phyloP scores from a whole-genome alignment of 2,113 vertebrate species.

The Tonatia bakeri region DNA sequence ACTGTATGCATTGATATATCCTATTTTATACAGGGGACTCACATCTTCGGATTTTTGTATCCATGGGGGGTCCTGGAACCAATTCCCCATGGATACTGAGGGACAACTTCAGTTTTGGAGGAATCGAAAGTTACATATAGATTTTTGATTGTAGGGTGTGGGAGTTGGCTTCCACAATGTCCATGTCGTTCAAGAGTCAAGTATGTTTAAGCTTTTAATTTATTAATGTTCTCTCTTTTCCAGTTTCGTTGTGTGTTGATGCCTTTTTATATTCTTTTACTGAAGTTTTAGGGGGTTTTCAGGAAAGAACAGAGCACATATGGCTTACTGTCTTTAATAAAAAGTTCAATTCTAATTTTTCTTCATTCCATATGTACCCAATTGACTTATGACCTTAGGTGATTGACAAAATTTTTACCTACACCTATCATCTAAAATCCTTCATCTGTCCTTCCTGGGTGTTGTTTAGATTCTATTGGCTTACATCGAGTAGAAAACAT shows the following conservation, averaged over 20 bases:
- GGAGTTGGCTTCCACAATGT: neutral
- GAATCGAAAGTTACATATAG: neutral
- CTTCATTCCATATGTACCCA: neutral
- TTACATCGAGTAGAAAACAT: constrained; percentile 96
- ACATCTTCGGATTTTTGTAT: neutral
- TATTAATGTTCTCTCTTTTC: neutral
- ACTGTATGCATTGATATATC: neutral
- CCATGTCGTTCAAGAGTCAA: neutral
- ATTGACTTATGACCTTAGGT: neutral
- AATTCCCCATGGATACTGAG: neutral
- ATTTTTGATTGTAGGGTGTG: neutral
- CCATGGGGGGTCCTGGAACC: neutral
- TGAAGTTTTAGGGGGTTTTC: neutral
- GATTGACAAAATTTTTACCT: neutral
- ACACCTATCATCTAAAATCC: neutral
- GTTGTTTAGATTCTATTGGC: constrained; percentile 89
- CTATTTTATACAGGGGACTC: neutral
- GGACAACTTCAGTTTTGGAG: neutral
- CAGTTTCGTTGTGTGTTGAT: neutral
- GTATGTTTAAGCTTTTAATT: neutral
- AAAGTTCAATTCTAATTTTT: neutral
- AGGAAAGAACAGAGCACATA: neutral
- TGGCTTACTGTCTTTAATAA: neutral
- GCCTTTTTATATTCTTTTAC: neutral
- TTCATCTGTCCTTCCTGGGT: neutral